Percentiles rank a stretch among this genome's conserved stretches.
Evolutionary conservation across 2,888 invertebrate species (phyloP).

Genomic region (Drosophila picticornis): DNA sequence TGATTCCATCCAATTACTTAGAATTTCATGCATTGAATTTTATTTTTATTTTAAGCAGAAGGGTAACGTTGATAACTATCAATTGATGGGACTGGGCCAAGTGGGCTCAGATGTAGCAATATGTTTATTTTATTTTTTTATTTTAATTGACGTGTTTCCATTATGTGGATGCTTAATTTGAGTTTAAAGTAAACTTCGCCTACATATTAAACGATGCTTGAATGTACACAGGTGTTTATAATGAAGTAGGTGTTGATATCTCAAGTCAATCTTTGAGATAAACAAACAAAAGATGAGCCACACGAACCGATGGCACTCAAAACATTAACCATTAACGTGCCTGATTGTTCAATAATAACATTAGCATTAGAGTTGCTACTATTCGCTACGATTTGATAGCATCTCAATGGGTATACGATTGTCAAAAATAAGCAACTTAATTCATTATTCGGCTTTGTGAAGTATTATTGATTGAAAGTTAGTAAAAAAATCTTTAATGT

Average conservation of each 20-base stretch:
- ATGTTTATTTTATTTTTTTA: not conserved
- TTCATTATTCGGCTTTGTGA: constrained; percentile 14
- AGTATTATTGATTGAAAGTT: constrained; percentile 32
- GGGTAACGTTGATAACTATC: no score
- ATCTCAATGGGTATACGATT: not conserved
- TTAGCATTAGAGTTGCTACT: not conserved
- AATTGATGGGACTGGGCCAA: not conserved
- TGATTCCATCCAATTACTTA: not conserved
- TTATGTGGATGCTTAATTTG: not conserved
- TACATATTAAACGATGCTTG: not conserved
- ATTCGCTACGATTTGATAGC: not conserved
- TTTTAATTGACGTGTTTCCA: not conserved
- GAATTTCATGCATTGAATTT: no score
- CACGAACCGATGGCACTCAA: constrained; percentile 6
- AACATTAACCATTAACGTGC: constrained; percentile 9
- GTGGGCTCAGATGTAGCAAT: no score
- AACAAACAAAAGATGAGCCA: constrained; percentile 7
- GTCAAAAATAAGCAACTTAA: constrained; percentile 22
- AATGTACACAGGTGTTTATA: not conserved
- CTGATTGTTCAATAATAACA: not conserved
- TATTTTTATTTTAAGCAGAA: no score
- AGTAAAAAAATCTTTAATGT: constrained; percentile 31
- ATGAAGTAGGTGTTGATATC: not conserved
- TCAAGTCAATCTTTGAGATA: not conserved
- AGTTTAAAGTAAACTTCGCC: not conserved